Conservation (phyloP, 2,797 vertebrate species). For the Ibycter americanus region DNA sequence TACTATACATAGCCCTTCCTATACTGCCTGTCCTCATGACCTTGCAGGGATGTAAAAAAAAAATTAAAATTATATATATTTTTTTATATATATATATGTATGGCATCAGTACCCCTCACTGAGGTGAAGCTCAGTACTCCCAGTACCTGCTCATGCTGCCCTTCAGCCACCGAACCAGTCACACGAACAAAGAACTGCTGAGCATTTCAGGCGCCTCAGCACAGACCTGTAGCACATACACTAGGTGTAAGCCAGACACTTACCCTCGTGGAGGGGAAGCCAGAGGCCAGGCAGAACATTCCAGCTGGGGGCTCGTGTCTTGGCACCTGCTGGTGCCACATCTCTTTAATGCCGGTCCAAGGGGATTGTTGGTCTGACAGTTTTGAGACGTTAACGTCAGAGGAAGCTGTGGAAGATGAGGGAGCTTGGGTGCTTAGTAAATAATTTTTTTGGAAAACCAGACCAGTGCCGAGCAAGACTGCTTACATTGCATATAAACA, state of each 20-base stretch:
- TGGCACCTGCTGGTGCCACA: background rate
- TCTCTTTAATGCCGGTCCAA: background rate
- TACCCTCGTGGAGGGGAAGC: background rate
- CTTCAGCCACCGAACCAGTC: background rate
- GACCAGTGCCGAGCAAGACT: background rate
- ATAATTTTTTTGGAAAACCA: background rate
- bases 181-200: background rate
- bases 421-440: background rate
- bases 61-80: no score
- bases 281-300: background rate
- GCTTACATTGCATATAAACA: background rate
- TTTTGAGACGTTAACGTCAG: background rate
- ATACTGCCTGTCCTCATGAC: background rate
- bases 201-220: background rate
- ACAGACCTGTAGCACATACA: background rate
- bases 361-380: background rate
- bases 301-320: background rate
- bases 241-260: background rate
- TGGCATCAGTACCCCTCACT: background rate
- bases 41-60: background rate
- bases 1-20: background rate
- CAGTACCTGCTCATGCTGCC: background rate
- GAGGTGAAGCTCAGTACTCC: background rate
- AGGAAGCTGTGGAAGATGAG: background rate
- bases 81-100: no score